phyloP scores from a whole-genome alignment of 1,140 invertebrate species.

The Coelopa frigida region DNA sequence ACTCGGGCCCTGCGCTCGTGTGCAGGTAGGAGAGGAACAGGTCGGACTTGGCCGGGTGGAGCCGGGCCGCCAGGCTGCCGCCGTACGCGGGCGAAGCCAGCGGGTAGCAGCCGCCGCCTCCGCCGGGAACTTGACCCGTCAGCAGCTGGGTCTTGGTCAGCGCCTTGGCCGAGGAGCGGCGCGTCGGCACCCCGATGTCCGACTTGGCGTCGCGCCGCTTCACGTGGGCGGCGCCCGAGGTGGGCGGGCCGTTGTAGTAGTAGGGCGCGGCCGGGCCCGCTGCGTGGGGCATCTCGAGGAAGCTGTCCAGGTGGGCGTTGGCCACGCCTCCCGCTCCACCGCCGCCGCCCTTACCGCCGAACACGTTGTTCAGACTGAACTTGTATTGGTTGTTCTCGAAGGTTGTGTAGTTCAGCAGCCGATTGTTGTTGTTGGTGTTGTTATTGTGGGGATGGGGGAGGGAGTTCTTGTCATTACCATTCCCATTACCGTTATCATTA shows the following conservation, averaged over 20 bases:
- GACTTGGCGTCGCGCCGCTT: slow-evolving; percentile 42
- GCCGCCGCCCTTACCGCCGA: slow-evolving; percentile 21
- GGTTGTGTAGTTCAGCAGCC: slow-evolving; percentile 40
- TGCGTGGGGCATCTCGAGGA: slow-evolving; percentile 40
- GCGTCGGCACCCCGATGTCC: slow-evolving; percentile 40
- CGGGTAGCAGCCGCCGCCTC: slow-evolving; percentile 26
- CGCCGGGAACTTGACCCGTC: slow-evolving; percentile 20
- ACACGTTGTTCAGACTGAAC: slow-evolving; percentile 42
- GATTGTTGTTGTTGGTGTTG: slow-evolving; percentile 18
- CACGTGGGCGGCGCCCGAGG: slow-evolving; percentile 19
- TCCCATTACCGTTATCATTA: slow-evolving; percentile 8
- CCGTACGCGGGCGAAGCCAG: slow-evolving; percentile 15
- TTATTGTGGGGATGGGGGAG: not conserved
- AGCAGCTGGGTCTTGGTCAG: slow-evolving; percentile 39
- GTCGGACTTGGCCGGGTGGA: slow-evolving; percentile 43
- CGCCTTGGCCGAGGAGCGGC: slow-evolving; percentile 34
- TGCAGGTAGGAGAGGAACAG: slow-evolving; percentile 42
- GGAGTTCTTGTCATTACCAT: slow-evolving; percentile 4
- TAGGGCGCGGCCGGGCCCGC: slow-evolving; percentile 39
- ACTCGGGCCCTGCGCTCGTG: slow-evolving; percentile 15
- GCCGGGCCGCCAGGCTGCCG: slow-evolving; percentile 16
- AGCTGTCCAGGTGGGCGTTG: slow-evolving; percentile 28
- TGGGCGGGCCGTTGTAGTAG: slow-evolving; percentile 34
- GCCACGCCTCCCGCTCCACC: slow-evolving; percentile 21
- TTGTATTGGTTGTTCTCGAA: slow-evolving; percentile 45